Base-by-base conservation (phyloP, 2,888 invertebrate genomes). In the Drosophila birchii region DNA sequence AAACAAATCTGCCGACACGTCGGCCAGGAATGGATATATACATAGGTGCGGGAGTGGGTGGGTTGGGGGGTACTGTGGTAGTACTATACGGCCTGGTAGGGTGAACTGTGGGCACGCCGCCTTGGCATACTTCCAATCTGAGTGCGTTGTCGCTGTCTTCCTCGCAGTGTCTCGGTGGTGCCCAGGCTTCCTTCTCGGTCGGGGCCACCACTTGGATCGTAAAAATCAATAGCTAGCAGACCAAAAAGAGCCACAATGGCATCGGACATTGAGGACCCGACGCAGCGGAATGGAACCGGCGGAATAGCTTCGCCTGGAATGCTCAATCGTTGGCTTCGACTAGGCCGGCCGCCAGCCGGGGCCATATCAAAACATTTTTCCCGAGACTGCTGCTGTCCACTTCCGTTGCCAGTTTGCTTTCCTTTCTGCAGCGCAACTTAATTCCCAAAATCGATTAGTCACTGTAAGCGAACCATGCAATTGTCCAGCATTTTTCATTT, bases 391-490 rank as follows among this genome's bases (percentile, higher is more conserved):
- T 18, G 23, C 34, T 34, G 32, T 26, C 67, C n/a, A 34, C 45
- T 41, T 20, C 43, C 36, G 49, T 23, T 56, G 75, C 45, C 47
- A 67, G 47, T 23, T 60, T 73, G 71, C 70, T 63, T 70, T 58
- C 67, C 73, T 68, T 81, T 78, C 64, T 63, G 66, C 60, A 45
- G 58, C 71, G 64, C 75, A 80, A 64, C 74, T 78, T 76, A 77
- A 78, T 76, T 75, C 70, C 59, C 72, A 83, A 89, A 89, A 88
- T 85, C 88, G 82, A 89, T 89, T 89, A 88, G 86, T 87, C 88
- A 89, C 77, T 81, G 88, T 89, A 81, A 80, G 68, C 72, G 81
- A 85, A 78, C 78, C 81, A 68, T 78, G 85, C 81, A 89, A 85
- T 88, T 89, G 88, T 78, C 80, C 79, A 78, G 81, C 81, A 82